phyloP scores from a whole-genome alignment of 2,888 invertebrate genomes.

The Ornithoptera priamus region DNA sequence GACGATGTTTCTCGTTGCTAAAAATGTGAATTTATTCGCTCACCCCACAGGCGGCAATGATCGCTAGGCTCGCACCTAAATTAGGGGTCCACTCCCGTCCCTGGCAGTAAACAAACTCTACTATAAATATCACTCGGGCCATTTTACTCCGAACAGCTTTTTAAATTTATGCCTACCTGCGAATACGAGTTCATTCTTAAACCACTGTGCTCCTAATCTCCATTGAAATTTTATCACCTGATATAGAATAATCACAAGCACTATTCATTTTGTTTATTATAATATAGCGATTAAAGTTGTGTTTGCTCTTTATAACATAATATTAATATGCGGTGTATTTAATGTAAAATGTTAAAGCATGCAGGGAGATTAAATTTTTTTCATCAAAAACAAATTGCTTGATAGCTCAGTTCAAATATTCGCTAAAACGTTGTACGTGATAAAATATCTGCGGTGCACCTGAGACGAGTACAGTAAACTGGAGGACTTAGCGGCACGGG shows the following conservation, averaged over 20 bases:
- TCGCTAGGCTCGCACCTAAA: conserved; percentile 74
- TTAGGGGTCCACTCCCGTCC: conserved; percentile 76
- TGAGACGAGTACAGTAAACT: conserved; percentile 52
- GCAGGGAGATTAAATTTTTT: conserved; percentile 3
- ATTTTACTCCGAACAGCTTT: conserved; percentile 24
- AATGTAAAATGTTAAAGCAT: conserved; percentile 6
- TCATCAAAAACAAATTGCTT: conserved; percentile 8
- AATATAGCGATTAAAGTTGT: too few species aligned
- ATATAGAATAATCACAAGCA: neutral
- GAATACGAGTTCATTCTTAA: neutral
- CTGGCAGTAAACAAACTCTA: conserved; percentile 66
- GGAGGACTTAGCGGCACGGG: conserved; percentile 48
- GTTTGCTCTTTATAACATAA: neutral
- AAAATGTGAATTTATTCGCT: conserved; percentile 76
- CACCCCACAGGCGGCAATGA: conserved; percentile 70
- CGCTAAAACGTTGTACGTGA: conserved; percentile 62
- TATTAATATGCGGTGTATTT: neutral
- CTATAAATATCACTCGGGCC: conserved; percentile 28
- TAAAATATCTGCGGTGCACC: conserved; percentile 67
- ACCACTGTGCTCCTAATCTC: neutral
- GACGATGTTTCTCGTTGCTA: conserved; percentile 57
- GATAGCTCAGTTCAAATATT: conserved; percentile 52
- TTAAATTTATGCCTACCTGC: conserved; percentile 14
- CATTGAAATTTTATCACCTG: neutral
- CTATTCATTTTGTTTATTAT: too few species aligned